A percentile compares a stretch with the other conserved stretches of the same genome.
Evolutionary conservation across 2,113 vertebrate species (phyloP).

Genomic region (Paedocypris sp.): DNA sequence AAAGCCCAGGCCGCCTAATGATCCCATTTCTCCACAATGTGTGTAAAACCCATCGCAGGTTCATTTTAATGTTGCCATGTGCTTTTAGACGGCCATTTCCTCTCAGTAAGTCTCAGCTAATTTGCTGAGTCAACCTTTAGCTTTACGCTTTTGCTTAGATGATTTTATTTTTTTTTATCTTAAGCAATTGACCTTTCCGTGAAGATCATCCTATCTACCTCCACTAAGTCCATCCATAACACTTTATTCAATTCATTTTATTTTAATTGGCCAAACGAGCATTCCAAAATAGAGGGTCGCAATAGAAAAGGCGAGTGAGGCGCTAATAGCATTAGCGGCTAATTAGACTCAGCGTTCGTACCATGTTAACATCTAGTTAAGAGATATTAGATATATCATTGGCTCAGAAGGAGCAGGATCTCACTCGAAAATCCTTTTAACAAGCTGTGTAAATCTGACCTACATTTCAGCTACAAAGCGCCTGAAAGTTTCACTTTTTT

Average conservation of each 20-base stretch:
- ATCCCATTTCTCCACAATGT: not conserved
- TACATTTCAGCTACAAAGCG: conserved; percentile 17
- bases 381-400: not conserved
- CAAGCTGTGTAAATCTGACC: conserved; percentile 10
- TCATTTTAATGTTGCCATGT: not conserved
- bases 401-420: not conserved
- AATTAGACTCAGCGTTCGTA: not conserved
- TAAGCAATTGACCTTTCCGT: not conserved
- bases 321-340: conserved; percentile 3
- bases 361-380: not conserved
- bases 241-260: conserved; percentile 3
- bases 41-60: not conserved
- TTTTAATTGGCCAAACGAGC: conserved; percentile 9
- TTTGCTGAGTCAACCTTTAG: not conserved
- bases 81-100: not conserved
- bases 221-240: not conserved
- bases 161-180: not conserved
- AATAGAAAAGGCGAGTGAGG: not conserved
- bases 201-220: not conserved
- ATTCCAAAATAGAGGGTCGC: not conserved
- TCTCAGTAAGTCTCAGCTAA: not conserved
- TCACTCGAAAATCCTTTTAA: conserved; percentile 5
- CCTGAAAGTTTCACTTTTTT: conserved; percentile 12
- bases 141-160: not conserved
- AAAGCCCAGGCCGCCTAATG: not conserved